Base-by-base conservation (phyloP, 2,888 invertebrate species). In the Drosophila neoperkinsi region DNA sequence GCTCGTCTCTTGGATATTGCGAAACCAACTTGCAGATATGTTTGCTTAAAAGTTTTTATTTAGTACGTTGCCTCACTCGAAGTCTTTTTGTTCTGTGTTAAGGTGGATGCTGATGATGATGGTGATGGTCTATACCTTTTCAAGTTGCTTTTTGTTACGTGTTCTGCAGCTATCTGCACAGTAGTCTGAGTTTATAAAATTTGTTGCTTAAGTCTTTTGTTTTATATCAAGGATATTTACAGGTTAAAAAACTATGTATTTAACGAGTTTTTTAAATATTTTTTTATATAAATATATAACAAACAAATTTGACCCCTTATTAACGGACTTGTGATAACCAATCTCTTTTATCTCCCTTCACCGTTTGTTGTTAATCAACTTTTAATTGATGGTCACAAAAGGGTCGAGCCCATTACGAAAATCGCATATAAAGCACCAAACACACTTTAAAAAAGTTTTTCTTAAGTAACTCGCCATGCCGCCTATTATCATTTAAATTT, bases 401-500 rank as follows among this genome's bases (percentile, higher is more conserved):
- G 65, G 69, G 64, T 72, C 68, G 60, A 33, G 58, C 49, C 46
- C 56, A 71, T 88, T 82, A 79, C 70, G 74, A 77, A 79, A 83
- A 69, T 46, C 25, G 36, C 43, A 49, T 51, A 30, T 52, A 56
- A 60, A 60, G 55, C 49, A 61, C 59, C 51, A 52, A 55, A 56
- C 57, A 59, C 11, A 34, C 11, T 53, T 59, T 51, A 43, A 51
- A 72, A 51, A 66, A 69, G 50, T 65, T 51, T 51, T 9, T 1
- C 49, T 46, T 36, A 33, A 53, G n/a, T 28, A 28, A 72, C 63
- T 72, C 76, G 68, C 74, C 77, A 71, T 60, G 68, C 50, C 57
- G 56, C 56, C 62, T 66, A 81, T 85, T 83, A 78, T 77, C 50
- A 88, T 85, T 87, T 79, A 70, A 85, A 88, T 88, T 53, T 64